These are phyloP conservation scores for Tetranychus piercei DNA, from an alignment of 2,888 invertebrate genomes.

Conservation along the genomic window DNA sequence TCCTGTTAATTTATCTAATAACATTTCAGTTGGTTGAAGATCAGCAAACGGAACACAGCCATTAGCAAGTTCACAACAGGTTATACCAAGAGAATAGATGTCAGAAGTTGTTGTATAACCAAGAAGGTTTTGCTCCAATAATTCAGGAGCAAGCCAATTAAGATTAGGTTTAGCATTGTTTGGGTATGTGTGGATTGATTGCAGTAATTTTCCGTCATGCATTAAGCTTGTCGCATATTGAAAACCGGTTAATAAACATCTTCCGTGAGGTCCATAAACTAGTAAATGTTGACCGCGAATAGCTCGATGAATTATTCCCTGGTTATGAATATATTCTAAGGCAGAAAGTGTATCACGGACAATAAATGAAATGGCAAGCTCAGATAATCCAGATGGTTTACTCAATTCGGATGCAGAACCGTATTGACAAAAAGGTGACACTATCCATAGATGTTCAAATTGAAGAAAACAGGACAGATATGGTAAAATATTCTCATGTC, in stretches of 20 bases:
- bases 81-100: constrained; percentile 72
- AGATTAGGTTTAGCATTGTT: constrained; percentile 49
- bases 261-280: constrained; percentile 47
- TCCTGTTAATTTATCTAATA: constrained; percentile 73
- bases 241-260: constrained; percentile 55
- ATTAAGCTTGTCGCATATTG: constrained; percentile 56
- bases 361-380: constrained; percentile 58
- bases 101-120: constrained; percentile 79
- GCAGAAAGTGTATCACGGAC: constrained; percentile 57
- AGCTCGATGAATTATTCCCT: constrained; percentile 45
- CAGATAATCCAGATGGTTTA: constrained; percentile 43
- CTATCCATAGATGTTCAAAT: constrained; percentile 54
- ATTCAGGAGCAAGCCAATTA: constrained; percentile 79
- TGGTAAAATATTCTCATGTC: constrained; percentile 57
- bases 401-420: constrained; percentile 25
- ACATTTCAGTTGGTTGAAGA: constrained; percentile 68
- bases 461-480: constrained; percentile 56
- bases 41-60: constrained; percentile 71
- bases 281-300: constrained; percentile 66
- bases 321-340: constrained; percentile 62
- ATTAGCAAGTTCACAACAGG: constrained; percentile 69
- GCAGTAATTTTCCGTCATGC: constrained; percentile 49
- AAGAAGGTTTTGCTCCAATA: constrained; percentile 63
- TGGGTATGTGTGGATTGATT: constrained; percentile 55
- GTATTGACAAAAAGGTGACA: constrained; percentile 63